Evolutionary conservation across 1,140 invertebrate species (phyloP).

Genomic region (Neotoxoptera formosana): DNA sequence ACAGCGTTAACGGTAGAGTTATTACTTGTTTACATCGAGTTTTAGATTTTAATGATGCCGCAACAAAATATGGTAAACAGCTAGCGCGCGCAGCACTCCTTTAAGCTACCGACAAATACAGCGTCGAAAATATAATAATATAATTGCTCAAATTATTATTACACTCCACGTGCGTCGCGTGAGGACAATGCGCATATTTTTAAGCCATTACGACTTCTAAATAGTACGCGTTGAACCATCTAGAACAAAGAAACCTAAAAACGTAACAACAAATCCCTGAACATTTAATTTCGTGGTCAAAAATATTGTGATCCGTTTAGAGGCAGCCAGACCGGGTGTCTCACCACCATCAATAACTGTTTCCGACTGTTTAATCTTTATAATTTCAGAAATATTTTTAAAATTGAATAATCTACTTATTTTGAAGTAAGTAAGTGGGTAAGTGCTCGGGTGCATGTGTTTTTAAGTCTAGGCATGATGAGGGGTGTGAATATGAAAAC

Average conservation of each 20-base stretch:
- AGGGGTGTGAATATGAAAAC: neutral
- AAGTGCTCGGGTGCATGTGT: neutral
- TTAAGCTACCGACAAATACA: neutral
- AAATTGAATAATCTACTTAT: neutral
- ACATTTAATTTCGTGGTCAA: neutral
- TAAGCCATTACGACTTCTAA: neutral
- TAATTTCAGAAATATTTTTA: neutral
- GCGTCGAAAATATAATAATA: neutral
- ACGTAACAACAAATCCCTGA: neutral
- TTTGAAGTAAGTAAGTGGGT: neutral
- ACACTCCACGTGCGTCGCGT: neutral
- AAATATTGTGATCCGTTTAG: too few species aligned
- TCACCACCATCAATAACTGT: too few species aligned
- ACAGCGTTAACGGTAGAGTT: neutral
- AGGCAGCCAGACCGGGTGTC: too few species aligned
- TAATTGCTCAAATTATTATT: slow-evolving; percentile 9
- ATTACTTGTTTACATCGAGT: neutral
- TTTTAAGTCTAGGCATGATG: too few species aligned
- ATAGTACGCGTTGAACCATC: neutral
- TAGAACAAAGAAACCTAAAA: neutral
- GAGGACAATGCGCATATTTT: neutral
- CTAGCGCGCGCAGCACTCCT: neutral
- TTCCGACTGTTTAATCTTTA: too few species aligned
- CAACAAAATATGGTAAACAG: neutral
- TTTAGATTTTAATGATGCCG: slow-evolving; percentile 13